These are phyloP conservation scores for Trachelus tabidus DNA, from an alignment of 2,888 invertebrate genomes.

Conservation along the genomic window DNA sequence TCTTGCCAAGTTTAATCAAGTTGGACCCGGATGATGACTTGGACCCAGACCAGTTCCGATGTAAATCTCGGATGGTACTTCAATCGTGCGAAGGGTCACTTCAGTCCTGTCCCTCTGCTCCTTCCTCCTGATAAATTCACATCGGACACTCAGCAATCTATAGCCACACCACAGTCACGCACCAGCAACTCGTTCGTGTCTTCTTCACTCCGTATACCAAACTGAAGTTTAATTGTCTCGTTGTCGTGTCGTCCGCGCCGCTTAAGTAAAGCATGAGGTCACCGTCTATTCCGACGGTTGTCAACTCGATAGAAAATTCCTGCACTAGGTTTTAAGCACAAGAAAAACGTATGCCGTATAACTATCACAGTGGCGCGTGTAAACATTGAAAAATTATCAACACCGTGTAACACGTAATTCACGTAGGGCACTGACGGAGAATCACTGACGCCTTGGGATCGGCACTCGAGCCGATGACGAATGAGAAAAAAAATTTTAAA, in stretches of 20 bases:
- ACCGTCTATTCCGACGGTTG: constrained; percentile 42
- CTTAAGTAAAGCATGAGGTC: constrained; percentile 58
- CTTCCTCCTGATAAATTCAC: neutral
- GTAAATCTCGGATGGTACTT: neutral
- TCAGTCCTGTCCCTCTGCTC: neutral
- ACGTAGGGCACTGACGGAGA: neutral
- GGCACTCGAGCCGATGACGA: neutral
- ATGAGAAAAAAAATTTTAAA: neutral
- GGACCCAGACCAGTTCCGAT: neutral
- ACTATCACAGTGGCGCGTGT: neutral
- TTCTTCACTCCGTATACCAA: constrained; percentile 17
- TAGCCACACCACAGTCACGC: neutral
- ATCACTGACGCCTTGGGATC: neutral
- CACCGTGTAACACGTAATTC: neutral
- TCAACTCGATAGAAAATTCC: constrained; percentile 6
- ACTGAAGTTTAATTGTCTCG: constrained; percentile 49
- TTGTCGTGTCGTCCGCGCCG: constrained; percentile 44
- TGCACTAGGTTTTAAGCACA: neutral
- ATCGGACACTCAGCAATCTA: neutral
- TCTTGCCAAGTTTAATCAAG: neutral
- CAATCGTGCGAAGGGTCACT: neutral
- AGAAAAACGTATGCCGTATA: neutral
- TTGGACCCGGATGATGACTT: neutral
- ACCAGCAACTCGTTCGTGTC: constrained; percentile 3
- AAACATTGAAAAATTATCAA: neutral